Conservation (phyloP, 2,113 vertebrate genomes). For the Pelvicachromis taeniatus region DNA sequence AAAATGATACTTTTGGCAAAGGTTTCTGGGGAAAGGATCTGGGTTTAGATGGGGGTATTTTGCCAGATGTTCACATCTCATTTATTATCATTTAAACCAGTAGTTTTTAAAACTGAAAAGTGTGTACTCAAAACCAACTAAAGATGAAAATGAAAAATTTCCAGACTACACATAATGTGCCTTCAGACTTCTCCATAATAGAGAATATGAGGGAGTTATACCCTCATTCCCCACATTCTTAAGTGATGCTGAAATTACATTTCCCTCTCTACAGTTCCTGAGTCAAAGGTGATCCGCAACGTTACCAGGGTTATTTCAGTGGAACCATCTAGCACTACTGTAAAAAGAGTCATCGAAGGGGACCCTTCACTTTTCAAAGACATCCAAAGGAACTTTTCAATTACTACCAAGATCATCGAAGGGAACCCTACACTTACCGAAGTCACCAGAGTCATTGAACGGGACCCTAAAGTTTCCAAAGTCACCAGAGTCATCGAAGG, state of each 20-base stretch:
- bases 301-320: constrained; percentile 21
- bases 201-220: not conserved
- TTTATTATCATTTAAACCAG: not conserved
- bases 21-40: not conserved
- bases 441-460: not conserved
- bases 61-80: not conserved
- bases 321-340: not conserved
- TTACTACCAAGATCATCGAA: constrained; percentile 5
- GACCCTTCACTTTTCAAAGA: not conserved
- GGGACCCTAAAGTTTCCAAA: not conserved
- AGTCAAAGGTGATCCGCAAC: constrained; percentile 58
- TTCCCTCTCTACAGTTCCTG: constrained; percentile 35
- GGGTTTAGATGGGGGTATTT: not conserved
- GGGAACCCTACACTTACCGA: not conserved
- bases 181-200: not conserved
- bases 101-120: not conserved
- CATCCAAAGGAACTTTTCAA: not conserved
- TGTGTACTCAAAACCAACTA: not conserved
- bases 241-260: not conserved
- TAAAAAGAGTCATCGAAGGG: constrained; percentile 21
- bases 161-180: not conserved
- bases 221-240: not conserved
- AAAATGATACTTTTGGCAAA: not conserved
- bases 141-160: not conserved
- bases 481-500: constrained; percentile 24